Base-by-base conservation (phyloP, 2,797 vertebrate species). In the Amblyopsis hoosieri region DNA sequence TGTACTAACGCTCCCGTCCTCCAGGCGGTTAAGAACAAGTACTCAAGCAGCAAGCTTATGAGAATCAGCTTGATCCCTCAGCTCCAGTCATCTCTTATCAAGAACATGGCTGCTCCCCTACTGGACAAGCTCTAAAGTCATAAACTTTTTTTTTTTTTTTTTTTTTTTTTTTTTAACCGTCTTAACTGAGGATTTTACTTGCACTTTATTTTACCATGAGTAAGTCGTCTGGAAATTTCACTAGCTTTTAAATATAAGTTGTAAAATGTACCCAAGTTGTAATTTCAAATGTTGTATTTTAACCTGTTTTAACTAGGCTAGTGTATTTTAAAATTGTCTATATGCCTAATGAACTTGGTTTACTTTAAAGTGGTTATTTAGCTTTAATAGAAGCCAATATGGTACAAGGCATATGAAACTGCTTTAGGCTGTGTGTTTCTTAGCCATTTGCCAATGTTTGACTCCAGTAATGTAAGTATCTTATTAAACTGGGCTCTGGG, bases 1-100 rank as follows among this genome's bases (percentile, higher is more conserved):
- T 37, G 9, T 54, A 15, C 12, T 1, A 45, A 42, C 5, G 3
- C 1, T 29, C 2, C 14, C 31, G 3, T 46, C 48, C 37, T 60
- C 2, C 85, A 99, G 97, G 93, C 96, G 1, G 68, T 97, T 60
- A 96, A 84, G 90, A 96, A 90, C 68, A 99, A 99, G 64, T 98
- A 97, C 33, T 92, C 94, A 0, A 95, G 94, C 86, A 90, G 88
- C 76, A 95, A 90, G 50, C 91, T 97, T 45, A 85, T 97, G 93
- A 92, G 84, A 75, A 92, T 97, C 82, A 95, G 96, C 85, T 91
- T 91, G 0, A 73, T 95, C 3, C 91, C 95, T 60, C 93, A 96
- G 68, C 92, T 99, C 45, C 92, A 85, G 61, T 81, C 93, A 0
- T 15, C 80, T 0, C 0, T 87, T 3, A 4, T 97, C 72, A 88